Percentiles rank a stretch among this genome's conserved stretches.
These are phyloP conservation scores for Epsilonema sp. DNA, from an alignment of 2,888 invertebrate genomes.

Conservation along the genomic window DNA sequence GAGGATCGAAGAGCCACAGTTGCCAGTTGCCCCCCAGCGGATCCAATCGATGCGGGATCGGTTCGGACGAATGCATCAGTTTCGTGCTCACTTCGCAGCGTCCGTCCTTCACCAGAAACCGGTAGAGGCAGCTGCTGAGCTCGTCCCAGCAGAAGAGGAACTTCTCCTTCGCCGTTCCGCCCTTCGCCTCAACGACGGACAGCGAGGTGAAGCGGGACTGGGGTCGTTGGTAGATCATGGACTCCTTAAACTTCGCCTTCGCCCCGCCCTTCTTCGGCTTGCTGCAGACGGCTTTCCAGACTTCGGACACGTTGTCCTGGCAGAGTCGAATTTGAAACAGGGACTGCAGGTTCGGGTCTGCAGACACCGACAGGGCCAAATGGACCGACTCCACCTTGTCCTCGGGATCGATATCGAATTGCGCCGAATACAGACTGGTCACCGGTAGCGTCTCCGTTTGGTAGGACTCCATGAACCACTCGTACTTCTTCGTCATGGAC, in stretches of 20 bases:
- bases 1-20: conserved; percentile 7
- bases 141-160: conserved; percentile 6
- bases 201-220: not conserved
- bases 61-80: conserved; percentile 1
- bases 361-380: no score
- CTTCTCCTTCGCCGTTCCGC: not conserved
- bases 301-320: conserved; percentile 5
- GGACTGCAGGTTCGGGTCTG: no score
- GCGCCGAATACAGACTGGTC: conserved; percentile 1
- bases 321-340: conserved; percentile 8
- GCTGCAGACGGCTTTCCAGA: conserved; percentile 2
- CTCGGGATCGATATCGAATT: conserved; percentile 9
- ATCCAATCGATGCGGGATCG: conserved; percentile 5
- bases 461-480: conserved; percentile 5
- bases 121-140: conserved; percentile 1
- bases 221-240: conserved; percentile 4
- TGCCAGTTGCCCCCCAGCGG: not conserved
- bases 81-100: conserved; percentile 3
- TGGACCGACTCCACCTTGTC: conserved; percentile 3
- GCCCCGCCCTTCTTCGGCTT: conserved; percentile 2
- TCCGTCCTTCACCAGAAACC: conserved; percentile 2
- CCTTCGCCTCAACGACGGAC: not conserved
- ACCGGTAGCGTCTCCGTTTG: not conserved
- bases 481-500: conserved; percentile 6
- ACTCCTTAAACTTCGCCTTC: conserved; percentile 8